These are phyloP conservation scores for Ia io DNA, from an alignment of 2,113 vertebrate species.

Conservation along the genomic window DNA sequence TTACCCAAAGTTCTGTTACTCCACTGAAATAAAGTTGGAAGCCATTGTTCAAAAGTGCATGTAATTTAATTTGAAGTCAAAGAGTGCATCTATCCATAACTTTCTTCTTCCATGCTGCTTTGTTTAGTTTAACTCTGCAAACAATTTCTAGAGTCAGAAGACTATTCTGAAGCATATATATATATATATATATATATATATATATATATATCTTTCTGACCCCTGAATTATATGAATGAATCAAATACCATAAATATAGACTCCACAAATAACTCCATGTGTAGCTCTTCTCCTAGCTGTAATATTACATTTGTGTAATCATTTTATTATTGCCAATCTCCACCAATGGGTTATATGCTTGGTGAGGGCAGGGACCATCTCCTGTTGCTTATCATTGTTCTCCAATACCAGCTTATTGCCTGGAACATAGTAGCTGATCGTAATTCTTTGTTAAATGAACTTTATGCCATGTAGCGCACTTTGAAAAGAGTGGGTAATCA, in stretches of 20 bases:
- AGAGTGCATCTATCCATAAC: not conserved
- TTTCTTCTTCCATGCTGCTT: not conserved
- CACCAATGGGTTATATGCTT: not conserved
- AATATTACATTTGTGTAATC: not conserved
- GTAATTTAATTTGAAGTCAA: not conserved
- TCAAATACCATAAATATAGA: not conserved
- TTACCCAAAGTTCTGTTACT: not conserved
- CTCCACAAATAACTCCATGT: not conserved
- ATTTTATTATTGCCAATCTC: not conserved
- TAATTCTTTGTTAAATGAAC: not conserved
- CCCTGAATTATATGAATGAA: not conserved
- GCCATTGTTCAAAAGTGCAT: conserved; percentile 23
- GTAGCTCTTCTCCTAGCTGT: not conserved
- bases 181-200: not conserved
- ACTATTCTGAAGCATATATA: not conserved
- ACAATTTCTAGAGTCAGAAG: not conserved
- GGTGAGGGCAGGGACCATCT: not conserved
- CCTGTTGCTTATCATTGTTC: not conserved
- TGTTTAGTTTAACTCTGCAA: conserved; percentile 28
- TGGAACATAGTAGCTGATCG: not conserved
- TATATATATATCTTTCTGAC: not conserved
- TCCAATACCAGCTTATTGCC: not conserved
- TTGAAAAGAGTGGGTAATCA: not conserved
- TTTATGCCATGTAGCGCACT: not conserved
- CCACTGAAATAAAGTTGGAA: not conserved